These are phyloP conservation scores for Morpho achilles DNA, from an alignment of 2,888 invertebrate species.

Conservation along the genomic window DNA sequence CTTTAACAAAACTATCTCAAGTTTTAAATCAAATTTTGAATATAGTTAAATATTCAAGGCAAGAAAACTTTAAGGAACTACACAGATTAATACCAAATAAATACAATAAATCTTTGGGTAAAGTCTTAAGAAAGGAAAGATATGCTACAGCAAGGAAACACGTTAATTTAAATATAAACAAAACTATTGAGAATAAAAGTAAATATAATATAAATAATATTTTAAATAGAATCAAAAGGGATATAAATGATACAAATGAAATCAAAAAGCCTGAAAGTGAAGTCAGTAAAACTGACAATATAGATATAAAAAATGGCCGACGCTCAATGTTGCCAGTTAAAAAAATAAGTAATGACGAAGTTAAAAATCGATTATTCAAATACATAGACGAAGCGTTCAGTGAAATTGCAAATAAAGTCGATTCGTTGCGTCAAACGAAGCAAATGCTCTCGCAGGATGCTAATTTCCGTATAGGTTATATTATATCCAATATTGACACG, in stretches of 20 bases:
- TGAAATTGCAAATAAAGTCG: slow-evolving; percentile 38
- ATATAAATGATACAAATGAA: neutral
- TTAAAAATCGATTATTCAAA: slow-evolving; percentile 37
- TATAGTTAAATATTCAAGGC: slow-evolving; percentile 4
- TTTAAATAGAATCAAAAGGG: neutral
- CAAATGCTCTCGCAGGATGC: slow-evolving; percentile 30
- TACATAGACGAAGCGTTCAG: slow-evolving; percentile 38
- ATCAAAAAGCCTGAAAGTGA: neutral
- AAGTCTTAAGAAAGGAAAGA: slow-evolving; percentile 1
- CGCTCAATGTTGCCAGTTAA: slow-evolving; percentile 3
- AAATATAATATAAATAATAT: neutral
- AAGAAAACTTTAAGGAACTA: slow-evolving; percentile 1
- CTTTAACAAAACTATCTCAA: slow-evolving; percentile 13
- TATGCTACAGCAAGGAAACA: neutral
- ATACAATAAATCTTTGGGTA: neutral
- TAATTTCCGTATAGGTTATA: slow-evolving; percentile 44
- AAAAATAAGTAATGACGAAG: slow-evolving; percentile 21
- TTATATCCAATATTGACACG: slow-evolving; percentile 46
- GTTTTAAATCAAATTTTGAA: slow-evolving; percentile 12
- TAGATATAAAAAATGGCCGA: slow-evolving; percentile 16
- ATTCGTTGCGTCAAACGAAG: slow-evolving; percentile 33
- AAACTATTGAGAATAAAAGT: neutral
- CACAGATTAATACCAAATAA: neutral
- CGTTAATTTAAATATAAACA: neutral
- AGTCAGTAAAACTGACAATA: neutral